Percentiles rank a stretch among this genome's conserved stretches.
Conservation (phyloP, 2,797 vertebrate genomes). For the Lutjanus campechanus region DNA sequence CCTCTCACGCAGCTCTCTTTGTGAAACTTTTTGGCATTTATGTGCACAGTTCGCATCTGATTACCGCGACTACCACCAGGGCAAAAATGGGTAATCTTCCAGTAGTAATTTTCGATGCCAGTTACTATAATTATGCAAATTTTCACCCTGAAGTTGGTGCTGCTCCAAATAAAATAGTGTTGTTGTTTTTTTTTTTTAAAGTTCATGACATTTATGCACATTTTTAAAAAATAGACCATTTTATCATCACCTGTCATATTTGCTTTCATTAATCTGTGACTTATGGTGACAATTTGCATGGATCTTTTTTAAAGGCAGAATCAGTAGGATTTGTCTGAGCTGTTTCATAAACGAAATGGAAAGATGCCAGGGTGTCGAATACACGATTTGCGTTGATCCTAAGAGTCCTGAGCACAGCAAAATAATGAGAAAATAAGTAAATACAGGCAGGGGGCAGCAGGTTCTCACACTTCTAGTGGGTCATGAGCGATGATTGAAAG, state of each 20-base stretch:
- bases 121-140: slow-evolving; percentile 37
- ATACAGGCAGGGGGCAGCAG: too few relatives aligned
- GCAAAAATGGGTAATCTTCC: slow-evolving; percentile 14
- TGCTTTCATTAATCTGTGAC: not conserved
- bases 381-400: too few relatives aligned
- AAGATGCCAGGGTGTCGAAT: too few relatives aligned
- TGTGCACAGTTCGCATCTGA: slow-evolving; percentile 1
- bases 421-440: too few relatives aligned
- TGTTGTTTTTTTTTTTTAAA: too few relatives aligned
- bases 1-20: slow-evolving; percentile 7
- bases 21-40: slow-evolving; percentile 26
- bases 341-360: too few relatives aligned
- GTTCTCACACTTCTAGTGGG: too few relatives aligned
- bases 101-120: slow-evolving; percentile 20
- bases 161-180: not conserved
- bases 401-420: too few relatives aligned
- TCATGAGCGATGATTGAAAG: too few relatives aligned
- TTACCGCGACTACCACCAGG: not conserved
- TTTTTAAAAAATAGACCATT: not conserved
- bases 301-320: too few relatives aligned
- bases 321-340: too few relatives aligned
- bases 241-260: slow-evolving; percentile 1
- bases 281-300: too few relatives aligned
- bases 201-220: not conserved
- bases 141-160: slow-evolving; percentile 7